A percentile compares a stretch with the other conserved stretches of the same genome.
Evolutionary conservation across 2,888 invertebrate genomes (phyloP).

Genomic region (Campopleginae sp.): DNA sequence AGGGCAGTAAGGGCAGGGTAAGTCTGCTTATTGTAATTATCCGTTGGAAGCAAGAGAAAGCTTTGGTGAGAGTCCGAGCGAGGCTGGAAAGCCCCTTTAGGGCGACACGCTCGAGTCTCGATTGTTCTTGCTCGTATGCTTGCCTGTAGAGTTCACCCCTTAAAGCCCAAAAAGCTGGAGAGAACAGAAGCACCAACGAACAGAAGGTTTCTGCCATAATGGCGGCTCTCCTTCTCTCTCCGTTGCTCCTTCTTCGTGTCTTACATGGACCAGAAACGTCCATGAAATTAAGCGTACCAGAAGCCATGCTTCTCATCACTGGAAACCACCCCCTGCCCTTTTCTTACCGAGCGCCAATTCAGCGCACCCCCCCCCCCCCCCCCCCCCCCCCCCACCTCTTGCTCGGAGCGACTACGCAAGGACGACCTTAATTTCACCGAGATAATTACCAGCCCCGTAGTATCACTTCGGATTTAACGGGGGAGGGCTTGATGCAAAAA

Average conservation of each 20-base stretch:
- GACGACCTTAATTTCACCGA: slow-evolving; percentile 76
- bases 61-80: slow-evolving; percentile 67
- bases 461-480: slow-evolving; percentile 52
- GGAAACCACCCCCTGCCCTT: slow-evolving; percentile 42
- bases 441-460: slow-evolving; percentile 75
- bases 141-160: slow-evolving; percentile 42
- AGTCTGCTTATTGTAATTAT: slow-evolving; percentile 81
- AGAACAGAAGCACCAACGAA: slow-evolving; percentile 57
- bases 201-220: slow-evolving; percentile 60
- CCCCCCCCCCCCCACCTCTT: slow-evolving; percentile 27
- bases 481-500: slow-evolving; percentile 46
- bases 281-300: slow-evolving; percentile 80
- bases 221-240: slow-evolving; percentile 52
- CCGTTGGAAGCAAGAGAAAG: slow-evolving; percentile 72
- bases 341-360: slow-evolving; percentile 36
- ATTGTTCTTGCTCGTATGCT: slow-evolving; percentile 80
- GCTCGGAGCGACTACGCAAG: slow-evolving; percentile 55
- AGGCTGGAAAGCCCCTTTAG: slow-evolving; percentile 70
- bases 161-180: slow-evolving; percentile 45
- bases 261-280: slow-evolving; percentile 73
- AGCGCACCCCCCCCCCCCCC: no score
- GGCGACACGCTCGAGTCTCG: slow-evolving; percentile 78
- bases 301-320: slow-evolving; percentile 63
- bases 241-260: slow-evolving; percentile 54
- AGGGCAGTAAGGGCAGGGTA: slow-evolving; percentile 68